Evolutionary conservation across 1,140 invertebrate genomes (phyloP).

Genomic region (Aphaenogaster rudis): DNA sequence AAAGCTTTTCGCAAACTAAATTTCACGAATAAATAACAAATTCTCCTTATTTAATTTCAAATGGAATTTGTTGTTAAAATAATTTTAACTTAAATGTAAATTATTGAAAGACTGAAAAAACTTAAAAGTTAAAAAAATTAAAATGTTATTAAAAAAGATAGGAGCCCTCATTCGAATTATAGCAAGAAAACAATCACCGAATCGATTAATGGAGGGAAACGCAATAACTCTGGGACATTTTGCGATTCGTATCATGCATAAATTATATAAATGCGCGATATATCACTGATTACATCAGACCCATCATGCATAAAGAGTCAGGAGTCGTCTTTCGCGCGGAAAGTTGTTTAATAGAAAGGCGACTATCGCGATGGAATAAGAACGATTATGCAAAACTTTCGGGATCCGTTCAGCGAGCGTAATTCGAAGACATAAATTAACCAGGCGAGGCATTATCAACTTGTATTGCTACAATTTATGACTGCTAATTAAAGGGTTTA

Average conservation of each 20-base stretch:
- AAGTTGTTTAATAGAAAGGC: constrained; percentile 64
- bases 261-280: constrained; percentile 55
- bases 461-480: constrained; percentile 83
- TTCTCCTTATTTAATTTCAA: background rate
- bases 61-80: background rate
- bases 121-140: background rate
- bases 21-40: background rate
- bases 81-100: background rate
- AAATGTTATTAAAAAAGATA: background rate
- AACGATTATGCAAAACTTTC: constrained; percentile 60
- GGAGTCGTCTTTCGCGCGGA: constrained; percentile 42
- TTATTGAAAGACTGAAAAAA: background rate
- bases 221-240: constrained; percentile 29
- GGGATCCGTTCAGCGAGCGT: constrained; percentile 52
- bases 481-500: constrained; percentile 84
- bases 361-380: constrained; percentile 57
- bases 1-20: background rate
- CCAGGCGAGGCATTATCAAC: constrained; percentile 82
- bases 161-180: background rate
- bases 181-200: background rate
- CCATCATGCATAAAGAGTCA: constrained; percentile 48
- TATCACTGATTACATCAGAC: constrained; percentile 44
- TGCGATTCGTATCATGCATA: constrained; percentile 49
- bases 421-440: constrained; percentile 79
- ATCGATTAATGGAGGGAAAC: constrained; percentile 1